A percentile compares a stretch with the other conserved stretches of the same genome.
phyloP scores from a whole-genome alignment of 2,888 invertebrate species.

The Papilio demoleus region DNA sequence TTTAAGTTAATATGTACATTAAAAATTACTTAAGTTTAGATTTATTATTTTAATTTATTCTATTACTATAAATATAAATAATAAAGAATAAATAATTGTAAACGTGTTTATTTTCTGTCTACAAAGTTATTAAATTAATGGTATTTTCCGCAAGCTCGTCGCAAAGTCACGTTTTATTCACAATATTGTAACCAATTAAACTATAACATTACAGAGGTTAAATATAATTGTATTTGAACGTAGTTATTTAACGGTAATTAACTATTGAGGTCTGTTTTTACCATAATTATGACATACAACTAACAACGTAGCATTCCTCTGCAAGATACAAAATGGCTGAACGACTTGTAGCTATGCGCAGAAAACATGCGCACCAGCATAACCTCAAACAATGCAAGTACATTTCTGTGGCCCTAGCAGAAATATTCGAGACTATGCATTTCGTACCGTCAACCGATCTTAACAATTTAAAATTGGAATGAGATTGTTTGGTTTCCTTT shows the following conservation, averaged over 20 bases:
- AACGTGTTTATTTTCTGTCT: neutral
- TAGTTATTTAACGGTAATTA: neutral
- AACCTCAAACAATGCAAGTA: too few relatives aligned
- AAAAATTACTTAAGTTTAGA: neutral
- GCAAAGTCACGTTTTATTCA: neutral
- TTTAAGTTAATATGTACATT: neutral
- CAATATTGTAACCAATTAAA: neutral
- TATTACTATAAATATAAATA: neutral
- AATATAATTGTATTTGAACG: neutral
- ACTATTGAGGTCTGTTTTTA: too few relatives aligned
- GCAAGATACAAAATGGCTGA: neutral
- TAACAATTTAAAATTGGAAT: too few relatives aligned
- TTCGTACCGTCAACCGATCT: too few relatives aligned
- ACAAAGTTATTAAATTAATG: neutral
- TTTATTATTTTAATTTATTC: slow-evolving; percentile 9
- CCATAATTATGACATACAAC: too few relatives aligned
- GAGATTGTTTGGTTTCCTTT: too few relatives aligned
- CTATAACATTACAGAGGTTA: neutral
- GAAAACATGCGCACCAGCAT: slow-evolving; percentile 57
- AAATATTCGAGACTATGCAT: too few relatives aligned
- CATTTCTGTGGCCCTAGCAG: too few relatives aligned
- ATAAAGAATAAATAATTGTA: neutral
- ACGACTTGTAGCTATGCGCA: slow-evolving; percentile 56
- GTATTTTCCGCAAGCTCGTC: neutral
- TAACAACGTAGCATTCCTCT: too few relatives aligned